Base-by-base conservation (phyloP, 2,113 vertebrate species). In the Aldabrachelys gigantea region DNA sequence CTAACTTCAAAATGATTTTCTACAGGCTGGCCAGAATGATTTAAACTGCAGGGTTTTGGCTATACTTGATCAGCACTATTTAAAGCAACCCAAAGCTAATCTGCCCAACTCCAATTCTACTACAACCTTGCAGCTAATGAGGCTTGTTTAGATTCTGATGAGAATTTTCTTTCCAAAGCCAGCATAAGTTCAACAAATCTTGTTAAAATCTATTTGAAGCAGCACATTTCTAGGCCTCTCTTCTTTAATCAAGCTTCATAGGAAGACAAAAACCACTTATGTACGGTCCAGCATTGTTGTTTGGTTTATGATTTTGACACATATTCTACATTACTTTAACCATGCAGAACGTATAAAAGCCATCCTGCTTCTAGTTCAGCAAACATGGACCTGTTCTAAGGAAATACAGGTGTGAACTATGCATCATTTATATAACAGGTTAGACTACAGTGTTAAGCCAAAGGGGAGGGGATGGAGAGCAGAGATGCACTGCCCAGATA, bases 111-210 rank as follows among this genome's bases (percentile, higher is more conserved):
- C 1, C 81, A 83, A 85, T 29, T 5, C 4, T 56, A 1, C 90
- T 93, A 83, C 65, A 95, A 91, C 49, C 78, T 91, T 79, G 31
- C 0, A 24, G 53, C 89, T 94, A 97, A 96, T 97, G 79, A 90
- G 80, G 76, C 53, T 95, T 96, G 2, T 92, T 96, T 94, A 82
- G 44, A 95, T 94, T 96, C 83, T 93, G 81, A 89, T 94, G 78
- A 95, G 9, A 80, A 85, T 95, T 96, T 95, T 91, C 31, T 93
- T 93, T 88, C 87, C 65, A 75, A 85, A 29, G 44, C 16, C 82
- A 95, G 10, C 27, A 24, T 85, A 85, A 89, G 35, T 93, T 97
- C 83, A 96, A 86, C n/a, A 96, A 95, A 95, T 97, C 59, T 88
- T 59, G 83, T 81, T 89, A 54, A 95, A 94, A 89, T 91, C 65